phyloP scores from a whole-genome alignment of 2,888 invertebrate genomes.

The Tachina grossa region DNA sequence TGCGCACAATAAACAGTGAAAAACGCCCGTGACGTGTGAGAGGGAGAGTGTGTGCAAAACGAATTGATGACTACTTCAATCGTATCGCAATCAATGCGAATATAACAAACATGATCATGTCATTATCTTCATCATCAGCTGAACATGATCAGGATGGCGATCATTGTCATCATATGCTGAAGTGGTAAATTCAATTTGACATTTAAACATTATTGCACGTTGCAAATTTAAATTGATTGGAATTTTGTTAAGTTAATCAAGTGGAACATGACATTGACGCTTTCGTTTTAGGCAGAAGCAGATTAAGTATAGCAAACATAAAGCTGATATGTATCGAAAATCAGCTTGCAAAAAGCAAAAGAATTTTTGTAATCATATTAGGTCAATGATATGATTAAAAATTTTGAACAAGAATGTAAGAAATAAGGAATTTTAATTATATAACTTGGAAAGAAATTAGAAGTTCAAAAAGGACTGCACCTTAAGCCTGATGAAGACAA shows the following conservation, averaged over 20 bases:
- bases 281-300: slow-evolving; percentile 17
- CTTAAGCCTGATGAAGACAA: too few species aligned
- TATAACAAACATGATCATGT: slow-evolving; percentile 54
- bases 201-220: slow-evolving; percentile 74
- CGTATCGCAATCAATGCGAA: slow-evolving; percentile 63
- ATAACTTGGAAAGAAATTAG: too few species aligned
- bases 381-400: slow-evolving; percentile 24
- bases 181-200: slow-evolving; percentile 72
- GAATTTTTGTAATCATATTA: not conserved
- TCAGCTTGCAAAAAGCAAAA: not conserved
- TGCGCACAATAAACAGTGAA: slow-evolving; percentile 55
- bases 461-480: too few species aligned
- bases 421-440: not conserved
- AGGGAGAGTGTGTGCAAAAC: slow-evolving; percentile 43
- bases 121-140: slow-evolving; percentile 50
- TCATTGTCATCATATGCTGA: slow-evolving; percentile 51
- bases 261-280: slow-evolving; percentile 71
- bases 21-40: slow-evolving; percentile 31
- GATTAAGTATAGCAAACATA: not conserved
- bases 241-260: slow-evolving; percentile 75
- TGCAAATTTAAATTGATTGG: slow-evolving; percentile 75
- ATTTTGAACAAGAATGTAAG: not conserved
- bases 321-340: not conserved
- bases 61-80: slow-evolving; percentile 71
- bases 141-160: slow-evolving; percentile 44